Evolutionary conservation across 2,113 vertebrate genomes (phyloP).

Genomic region (Microtus ochrogaster): DNA sequence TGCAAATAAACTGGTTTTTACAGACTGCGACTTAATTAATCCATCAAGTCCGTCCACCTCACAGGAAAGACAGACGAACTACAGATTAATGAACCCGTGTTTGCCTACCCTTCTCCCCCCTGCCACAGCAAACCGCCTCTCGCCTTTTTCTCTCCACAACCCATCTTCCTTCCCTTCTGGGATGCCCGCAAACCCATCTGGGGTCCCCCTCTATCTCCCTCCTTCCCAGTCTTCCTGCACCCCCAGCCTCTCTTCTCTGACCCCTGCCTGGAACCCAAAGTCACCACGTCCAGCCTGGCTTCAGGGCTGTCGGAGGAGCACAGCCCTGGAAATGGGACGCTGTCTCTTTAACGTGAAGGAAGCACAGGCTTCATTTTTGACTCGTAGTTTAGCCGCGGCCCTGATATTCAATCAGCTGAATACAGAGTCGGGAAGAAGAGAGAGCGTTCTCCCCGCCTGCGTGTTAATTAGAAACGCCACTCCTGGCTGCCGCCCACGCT

Average conservation of each 20-base stretch:
- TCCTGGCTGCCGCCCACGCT: slow-evolving; percentile 66
- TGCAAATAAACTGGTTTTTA: slow-evolving; percentile 94
- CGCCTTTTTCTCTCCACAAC: slow-evolving; percentile 73
- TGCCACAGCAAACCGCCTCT: slow-evolving; percentile 53
- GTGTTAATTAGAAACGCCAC: slow-evolving; percentile 83
- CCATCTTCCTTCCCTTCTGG: slow-evolving; percentile 39
- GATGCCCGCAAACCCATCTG: neutral
- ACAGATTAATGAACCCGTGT: slow-evolving; percentile 91
- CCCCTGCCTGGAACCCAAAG: slow-evolving; percentile 74
- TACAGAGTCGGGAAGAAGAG: slow-evolving; percentile 72
- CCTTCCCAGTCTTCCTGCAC: neutral
- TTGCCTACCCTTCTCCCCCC: slow-evolving; percentile 83
- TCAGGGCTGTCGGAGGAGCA: slow-evolving; percentile 69
- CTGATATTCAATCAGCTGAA: slow-evolving; percentile 76
- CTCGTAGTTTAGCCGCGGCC: slow-evolving; percentile 76
- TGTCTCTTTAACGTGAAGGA: slow-evolving; percentile 80
- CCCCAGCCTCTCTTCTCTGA: slow-evolving; percentile 34
- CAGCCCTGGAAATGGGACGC: slow-evolving; percentile 74
- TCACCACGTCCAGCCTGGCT: slow-evolving; percentile 57
- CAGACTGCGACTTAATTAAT: slow-evolving; percentile 93
- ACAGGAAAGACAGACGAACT: slow-evolving; percentile 92
- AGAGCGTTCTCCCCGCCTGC: slow-evolving; percentile 80
- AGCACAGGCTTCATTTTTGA: slow-evolving; percentile 70
- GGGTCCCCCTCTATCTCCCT: neutral
- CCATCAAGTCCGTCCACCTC: slow-evolving; percentile 93